Percentiles rank a stretch among this genome's conserved stretches.
Evolutionary conservation across 2,888 invertebrate genomes (phyloP).

Genomic region (Aphrophora alni): DNA sequence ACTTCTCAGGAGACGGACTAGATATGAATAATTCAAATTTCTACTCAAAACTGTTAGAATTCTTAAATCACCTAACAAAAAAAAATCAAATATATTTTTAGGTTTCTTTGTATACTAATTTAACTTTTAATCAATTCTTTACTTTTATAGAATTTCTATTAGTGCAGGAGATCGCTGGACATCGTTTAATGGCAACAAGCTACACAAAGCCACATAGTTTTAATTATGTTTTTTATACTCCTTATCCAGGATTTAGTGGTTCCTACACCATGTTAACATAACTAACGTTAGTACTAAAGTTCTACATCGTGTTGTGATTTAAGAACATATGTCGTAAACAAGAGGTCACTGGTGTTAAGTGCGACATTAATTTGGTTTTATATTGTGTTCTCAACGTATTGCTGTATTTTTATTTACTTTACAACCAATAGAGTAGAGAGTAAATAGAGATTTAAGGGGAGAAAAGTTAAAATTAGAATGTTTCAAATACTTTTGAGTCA

Average conservation of each 20-base stretch:
- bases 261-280: neutral
- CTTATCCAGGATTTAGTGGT: neutral
- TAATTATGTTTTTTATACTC: neutral
- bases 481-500: too few relatives aligned
- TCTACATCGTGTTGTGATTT: neutral
- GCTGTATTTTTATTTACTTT: neutral
- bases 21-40: too few relatives aligned
- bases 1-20: too few relatives aligned
- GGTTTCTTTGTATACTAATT: too few relatives aligned
- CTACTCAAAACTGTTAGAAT: too few relatives aligned
- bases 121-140: too few relatives aligned
- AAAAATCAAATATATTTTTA: too few relatives aligned
- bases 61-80: too few relatives aligned
- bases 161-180: neutral
- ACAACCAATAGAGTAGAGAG: too few relatives aligned
- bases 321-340: constrained; percentile 9
- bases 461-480: too few relatives aligned
- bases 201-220: neutral
- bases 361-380: neutral
- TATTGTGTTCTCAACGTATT: neutral
- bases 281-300: neutral
- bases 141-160: too few relatives aligned
- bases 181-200: neutral
- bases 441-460: too few relatives aligned
- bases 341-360: neutral